Base-by-base conservation (phyloP, 2,113 vertebrate genomes). In the Rallus limicola region DNA sequence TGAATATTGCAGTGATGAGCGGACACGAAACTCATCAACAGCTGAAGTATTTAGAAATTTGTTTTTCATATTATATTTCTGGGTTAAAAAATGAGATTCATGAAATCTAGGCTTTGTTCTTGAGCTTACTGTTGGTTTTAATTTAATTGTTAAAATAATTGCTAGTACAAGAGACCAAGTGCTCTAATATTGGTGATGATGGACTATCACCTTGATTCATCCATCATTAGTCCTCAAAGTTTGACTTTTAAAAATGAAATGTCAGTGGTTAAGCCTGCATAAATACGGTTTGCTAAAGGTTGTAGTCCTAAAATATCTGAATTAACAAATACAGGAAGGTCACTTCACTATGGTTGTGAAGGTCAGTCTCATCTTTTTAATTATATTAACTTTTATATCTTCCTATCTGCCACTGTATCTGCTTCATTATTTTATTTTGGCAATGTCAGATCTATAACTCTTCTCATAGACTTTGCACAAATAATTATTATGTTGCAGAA, bases 361-460 rank as follows among this genome's bases (percentile, higher is more conserved):
- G 65, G 70, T 92, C 60, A 83, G 13, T 88, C 33, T 92, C 40
- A 87, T 91, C 29, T 76, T 71, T 79, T 82, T 72, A 91, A 89
- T 92, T 58, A 31, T 44, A 87, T 95, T 95, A 91, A 67, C 33
- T 85, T 86, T 89, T 91, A 68, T 68, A 28, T 76, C 62, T 86
- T 86, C 84, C 24, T 86, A 5, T 90, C 78, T 90, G 48, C 56
- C 79, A 12, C 58, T 76, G 8, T 55, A 48, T 92, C n/a, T 86
- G 23, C 77, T 75, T 91, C 29, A 44, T 90, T 74, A 63, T 92
- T 88, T 90, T 84, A 48, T 88, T 93, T 95, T 72, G 69, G 26
- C 62, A 84, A 23, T 62, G 29, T 59, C 68, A 67, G 19, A 70
- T 74, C 21, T 85, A 15, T 76, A 76, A 76, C 26, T 82, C 48